Evolutionary conservation across 2,797 vertebrate genomes (phyloP).

Genomic region (Bovichtus variegatus): DNA sequence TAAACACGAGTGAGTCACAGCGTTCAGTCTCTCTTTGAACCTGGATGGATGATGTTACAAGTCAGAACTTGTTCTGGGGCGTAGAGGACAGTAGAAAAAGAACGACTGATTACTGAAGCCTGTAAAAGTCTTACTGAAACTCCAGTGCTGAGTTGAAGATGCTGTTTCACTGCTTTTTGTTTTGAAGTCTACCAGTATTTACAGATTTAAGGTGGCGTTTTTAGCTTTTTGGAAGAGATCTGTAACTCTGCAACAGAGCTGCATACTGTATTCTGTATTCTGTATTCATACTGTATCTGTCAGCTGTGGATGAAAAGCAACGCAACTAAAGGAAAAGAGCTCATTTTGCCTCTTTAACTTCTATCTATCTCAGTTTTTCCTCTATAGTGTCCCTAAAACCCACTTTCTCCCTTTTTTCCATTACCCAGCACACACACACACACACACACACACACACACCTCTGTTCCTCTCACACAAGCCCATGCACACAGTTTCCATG

Average conservation of each 20-base stretch:
- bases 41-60: constrained; percentile 66
- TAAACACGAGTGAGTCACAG: constrained; percentile 42
- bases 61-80: constrained; percentile 54
- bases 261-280: background rate
- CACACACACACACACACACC: constrained; percentile 9
- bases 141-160: background rate
- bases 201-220: background rate
- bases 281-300: background rate
- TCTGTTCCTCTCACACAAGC: constrained; percentile 23
- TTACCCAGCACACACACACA: constrained; percentile 10
- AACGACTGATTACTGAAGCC: constrained; percentile 28
- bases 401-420: constrained; percentile 5
- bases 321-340: constrained; percentile 12
- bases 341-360: constrained; percentile 47
- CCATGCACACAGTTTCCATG: constrained; percentile 15
- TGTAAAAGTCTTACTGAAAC: constrained; percentile 17
- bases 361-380: constrained; percentile 13
- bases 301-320: constrained; percentile 18
- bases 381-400: constrained; percentile 26
- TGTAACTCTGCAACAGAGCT: background rate
- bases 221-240: background rate
- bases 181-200: constrained; percentile 1
- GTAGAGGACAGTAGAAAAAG: constrained; percentile 29
- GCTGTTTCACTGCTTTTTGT: background rate
- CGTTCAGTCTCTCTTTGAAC: constrained; percentile 35